A percentile compares a stretch with the other conserved stretches of the same genome.
Evolutionary conservation across 2,113 vertebrate genomes (phyloP).

Genomic region (Lasiurus borealis): DNA sequence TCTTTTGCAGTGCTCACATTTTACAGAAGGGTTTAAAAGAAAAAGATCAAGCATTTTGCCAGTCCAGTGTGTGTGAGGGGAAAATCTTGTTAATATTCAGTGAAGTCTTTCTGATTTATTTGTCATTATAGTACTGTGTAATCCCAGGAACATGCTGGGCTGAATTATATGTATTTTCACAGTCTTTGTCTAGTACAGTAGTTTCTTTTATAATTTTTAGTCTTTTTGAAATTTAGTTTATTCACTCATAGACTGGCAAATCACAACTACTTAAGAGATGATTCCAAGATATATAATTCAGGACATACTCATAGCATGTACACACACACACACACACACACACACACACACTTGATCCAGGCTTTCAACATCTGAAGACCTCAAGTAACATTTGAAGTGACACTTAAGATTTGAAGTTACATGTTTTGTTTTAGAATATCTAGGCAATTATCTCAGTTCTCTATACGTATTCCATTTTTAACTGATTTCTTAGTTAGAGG

Average conservation of each 20-base stretch:
- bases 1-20: conserved; percentile 1
- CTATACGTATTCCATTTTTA: conserved; percentile 54
- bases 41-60: conserved; percentile 33
- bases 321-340: neutral
- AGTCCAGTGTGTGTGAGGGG: neutral
- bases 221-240: conserved; percentile 48
- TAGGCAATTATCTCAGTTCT: conserved; percentile 7
- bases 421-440: conserved; percentile 35
- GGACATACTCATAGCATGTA: neutral
- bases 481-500: neutral
- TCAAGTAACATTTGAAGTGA: conserved; percentile 23
- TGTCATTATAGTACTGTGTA: neutral
- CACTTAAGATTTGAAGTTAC: neutral
- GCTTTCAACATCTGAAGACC: neutral
- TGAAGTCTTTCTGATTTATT: neutral
- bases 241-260: conserved; percentile 17
- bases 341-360: neutral
- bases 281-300: neutral
- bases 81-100: neutral
- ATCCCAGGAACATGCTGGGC: neutral
- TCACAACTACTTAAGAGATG: neutral
- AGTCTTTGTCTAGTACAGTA: neutral
- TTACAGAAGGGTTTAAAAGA: neutral
- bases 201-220: neutral
- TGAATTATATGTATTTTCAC: neutral